A percentile compares a stretch with the other conserved stretches of the same genome.
These are phyloP conservation scores for Argentina silus DNA, from an alignment of 2,797 vertebrate genomes.

Conservation along the genomic window DNA sequence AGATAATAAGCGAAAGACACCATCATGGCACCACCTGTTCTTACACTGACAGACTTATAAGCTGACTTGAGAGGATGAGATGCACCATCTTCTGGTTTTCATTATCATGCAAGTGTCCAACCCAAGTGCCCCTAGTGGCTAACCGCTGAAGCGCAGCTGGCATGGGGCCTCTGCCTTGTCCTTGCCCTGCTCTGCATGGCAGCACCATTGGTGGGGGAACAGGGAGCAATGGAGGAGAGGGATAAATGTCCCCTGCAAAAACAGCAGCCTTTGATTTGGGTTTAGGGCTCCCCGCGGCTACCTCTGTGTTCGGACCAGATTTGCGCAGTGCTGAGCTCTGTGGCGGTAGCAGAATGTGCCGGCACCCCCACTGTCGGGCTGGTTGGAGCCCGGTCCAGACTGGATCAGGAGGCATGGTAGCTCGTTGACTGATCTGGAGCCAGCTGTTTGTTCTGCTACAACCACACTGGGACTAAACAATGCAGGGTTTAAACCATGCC, in stretches of 20 bases:
- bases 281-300: slow-evolving; percentile 60
- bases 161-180: slow-evolving; percentile 29
- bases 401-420: slow-evolving; percentile 33
- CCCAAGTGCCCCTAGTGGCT: slow-evolving; percentile 36
- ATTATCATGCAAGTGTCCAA: background rate
- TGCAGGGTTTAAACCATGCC: slow-evolving; percentile 21
- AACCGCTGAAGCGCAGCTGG: slow-evolving; percentile 37
- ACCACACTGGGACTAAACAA: slow-evolving; percentile 36
- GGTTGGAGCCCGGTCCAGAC: slow-evolving; percentile 49
- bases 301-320: slow-evolving; percentile 63
- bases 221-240: slow-evolving; percentile 39
- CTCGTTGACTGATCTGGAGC: slow-evolving; percentile 46
- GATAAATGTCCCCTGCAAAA: slow-evolving; percentile 47
- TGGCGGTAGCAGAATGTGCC: slow-evolving; percentile 37
- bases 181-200: slow-evolving; percentile 46
- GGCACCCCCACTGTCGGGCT: slow-evolving; percentile 2
- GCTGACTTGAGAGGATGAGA: slow-evolving; percentile 11
- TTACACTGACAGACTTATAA: background rate
- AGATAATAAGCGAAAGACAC: background rate
- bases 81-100: background rate
- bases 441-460: slow-evolving; percentile 45
- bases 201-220: slow-evolving; percentile 45
- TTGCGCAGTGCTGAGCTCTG: slow-evolving; percentile 48
- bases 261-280: slow-evolving; percentile 66
- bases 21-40: background rate